Evolutionary conservation across 1,140 invertebrate species (phyloP).

Genomic region (Vanessa atalanta): DNA sequence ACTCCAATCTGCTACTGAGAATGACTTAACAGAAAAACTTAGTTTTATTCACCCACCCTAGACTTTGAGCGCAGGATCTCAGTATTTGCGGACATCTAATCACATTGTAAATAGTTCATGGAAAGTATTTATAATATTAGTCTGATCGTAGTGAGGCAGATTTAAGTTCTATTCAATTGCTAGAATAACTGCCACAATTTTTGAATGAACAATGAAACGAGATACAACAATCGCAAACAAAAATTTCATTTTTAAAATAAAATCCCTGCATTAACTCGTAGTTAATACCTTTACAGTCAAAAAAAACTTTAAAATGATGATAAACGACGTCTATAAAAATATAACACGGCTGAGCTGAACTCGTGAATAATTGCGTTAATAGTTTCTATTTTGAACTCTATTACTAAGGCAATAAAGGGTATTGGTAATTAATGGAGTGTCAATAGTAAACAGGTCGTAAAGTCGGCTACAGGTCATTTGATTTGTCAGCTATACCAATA

Average conservation of each 20-base stretch:
- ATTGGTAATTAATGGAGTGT: background rate
- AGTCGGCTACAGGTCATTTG: slow-evolving; percentile 4
- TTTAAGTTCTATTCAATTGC: too few species aligned
- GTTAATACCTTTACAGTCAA: slow-evolving; percentile 21
- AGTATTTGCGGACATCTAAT: too few species aligned
- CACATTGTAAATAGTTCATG: too few species aligned
- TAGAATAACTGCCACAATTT: too few species aligned
- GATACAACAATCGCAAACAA: background rate
- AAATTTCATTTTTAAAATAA: background rate
- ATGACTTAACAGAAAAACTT: too few species aligned
- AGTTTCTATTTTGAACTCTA: slow-evolving; percentile 1
- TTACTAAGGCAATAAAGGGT: background rate
- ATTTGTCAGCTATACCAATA: background rate
- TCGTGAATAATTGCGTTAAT: background rate
- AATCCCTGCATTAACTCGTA: slow-evolving; percentile 11
- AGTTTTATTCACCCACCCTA: too few species aligned
- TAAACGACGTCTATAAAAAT: slow-evolving; percentile 26
- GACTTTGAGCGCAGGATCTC: too few species aligned
- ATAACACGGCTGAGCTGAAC: slow-evolving; percentile 14
- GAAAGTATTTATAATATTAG: too few species aligned
- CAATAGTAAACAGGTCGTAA: background rate
- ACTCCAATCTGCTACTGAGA: too few species aligned
- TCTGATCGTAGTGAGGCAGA: too few species aligned
- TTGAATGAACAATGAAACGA: too few species aligned
- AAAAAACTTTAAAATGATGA: slow-evolving; percentile 30